phyloP scores from a whole-genome alignment of 2,113 vertebrate genomes.

The Xiphorhynchus elegans region DNA sequence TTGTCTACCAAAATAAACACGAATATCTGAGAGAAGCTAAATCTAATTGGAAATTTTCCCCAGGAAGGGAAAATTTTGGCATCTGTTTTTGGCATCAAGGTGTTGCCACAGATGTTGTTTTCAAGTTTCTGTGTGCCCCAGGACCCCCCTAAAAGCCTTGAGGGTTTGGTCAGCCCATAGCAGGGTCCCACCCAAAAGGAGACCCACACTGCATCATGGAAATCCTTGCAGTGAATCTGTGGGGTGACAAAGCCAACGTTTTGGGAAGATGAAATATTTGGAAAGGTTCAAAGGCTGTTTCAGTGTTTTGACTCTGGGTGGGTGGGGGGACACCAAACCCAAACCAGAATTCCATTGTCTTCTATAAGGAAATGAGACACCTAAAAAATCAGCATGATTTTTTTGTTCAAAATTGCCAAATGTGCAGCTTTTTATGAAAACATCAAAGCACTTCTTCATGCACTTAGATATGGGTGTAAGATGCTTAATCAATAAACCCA shows the following conservation, averaged over 20 bases:
- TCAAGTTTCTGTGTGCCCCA: background rate
- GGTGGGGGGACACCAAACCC: too few species aligned
- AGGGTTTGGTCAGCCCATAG: background rate
- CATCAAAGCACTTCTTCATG: background rate
- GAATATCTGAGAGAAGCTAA: background rate
- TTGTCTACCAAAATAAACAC: background rate
- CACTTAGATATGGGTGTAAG: accelerated
- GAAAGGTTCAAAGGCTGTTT: background rate
- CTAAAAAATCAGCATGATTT: background rate
- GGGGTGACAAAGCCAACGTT: background rate
- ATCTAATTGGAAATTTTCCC: background rate
- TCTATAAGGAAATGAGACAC: background rate
- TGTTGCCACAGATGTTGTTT: background rate
- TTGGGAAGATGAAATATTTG: background rate
- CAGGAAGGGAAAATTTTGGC: background rate
- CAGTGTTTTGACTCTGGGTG: background rate
- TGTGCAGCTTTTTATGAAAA: background rate
- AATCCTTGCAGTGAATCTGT: background rate
- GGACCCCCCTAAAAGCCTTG: background rate
- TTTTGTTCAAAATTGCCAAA: background rate
- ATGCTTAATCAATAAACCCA: background rate
- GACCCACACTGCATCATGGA: background rate
- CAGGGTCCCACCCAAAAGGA: background rate
- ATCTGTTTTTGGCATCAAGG: background rate
- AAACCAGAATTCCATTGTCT: background rate